These are phyloP conservation scores for Panthera uncia DNA, from an alignment of 2,113 vertebrate species.

Conservation along the genomic window DNA sequence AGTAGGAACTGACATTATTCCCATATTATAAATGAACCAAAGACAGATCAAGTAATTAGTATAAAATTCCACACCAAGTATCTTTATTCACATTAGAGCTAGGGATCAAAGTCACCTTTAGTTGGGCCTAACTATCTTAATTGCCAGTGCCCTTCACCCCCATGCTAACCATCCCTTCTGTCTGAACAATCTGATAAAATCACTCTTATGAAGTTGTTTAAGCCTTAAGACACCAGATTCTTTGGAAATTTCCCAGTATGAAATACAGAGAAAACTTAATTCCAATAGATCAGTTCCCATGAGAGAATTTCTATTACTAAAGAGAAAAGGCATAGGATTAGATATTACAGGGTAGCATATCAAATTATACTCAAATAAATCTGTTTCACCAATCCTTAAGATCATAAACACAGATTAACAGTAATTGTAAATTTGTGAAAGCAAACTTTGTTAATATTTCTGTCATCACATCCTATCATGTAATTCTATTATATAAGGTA, in stretches of 20 bases:
- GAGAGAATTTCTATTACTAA: background rate
- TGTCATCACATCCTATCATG: background rate
- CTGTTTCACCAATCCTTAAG: slow-evolving; percentile 17
- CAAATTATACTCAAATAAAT: slow-evolving; percentile 3
- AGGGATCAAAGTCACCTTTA: background rate
- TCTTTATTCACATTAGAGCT: background rate
- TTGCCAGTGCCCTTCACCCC: background rate
- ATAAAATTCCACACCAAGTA: background rate
- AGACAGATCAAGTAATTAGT: background rate
- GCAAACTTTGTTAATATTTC: slow-evolving; percentile 23
- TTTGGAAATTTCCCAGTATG: slow-evolving; percentile 6
- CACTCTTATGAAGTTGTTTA: background rate
- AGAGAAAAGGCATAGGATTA: background rate
- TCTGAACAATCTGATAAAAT: slow-evolving; percentile 12
- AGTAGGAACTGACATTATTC: background rate
- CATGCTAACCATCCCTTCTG: background rate
- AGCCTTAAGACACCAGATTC: background rate
- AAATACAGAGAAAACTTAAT: slow-evolving; percentile 1
- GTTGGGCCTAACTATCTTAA: background rate
- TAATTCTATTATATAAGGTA: background rate
- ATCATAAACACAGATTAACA: background rate
- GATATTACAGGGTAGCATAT: background rate
- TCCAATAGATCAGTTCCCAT: background rate
- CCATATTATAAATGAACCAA: slow-evolving; percentile 1
- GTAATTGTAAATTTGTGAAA: background rate